Evolutionary conservation across 92 coral and sea anemone genomes (phyloP), one percentile per base, ranked within the genome.

Genomic region (Diadumene lineata): DNA sequence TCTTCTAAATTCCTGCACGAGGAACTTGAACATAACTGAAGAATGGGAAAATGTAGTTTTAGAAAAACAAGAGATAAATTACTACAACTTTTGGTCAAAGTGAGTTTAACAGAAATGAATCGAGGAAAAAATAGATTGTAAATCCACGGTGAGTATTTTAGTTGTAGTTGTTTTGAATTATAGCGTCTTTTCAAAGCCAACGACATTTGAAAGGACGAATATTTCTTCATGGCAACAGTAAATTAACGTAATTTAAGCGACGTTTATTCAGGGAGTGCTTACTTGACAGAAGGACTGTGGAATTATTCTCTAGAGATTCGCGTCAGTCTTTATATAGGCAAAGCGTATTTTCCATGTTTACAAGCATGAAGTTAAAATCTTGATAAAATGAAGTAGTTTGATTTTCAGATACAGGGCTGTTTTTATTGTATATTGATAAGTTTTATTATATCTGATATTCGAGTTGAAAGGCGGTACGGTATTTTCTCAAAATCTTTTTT

Each of bases 1-100:
- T 11, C 27, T 15, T 17, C n/a, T n/a, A n/a, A 66, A 77, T 77
- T 31, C 75, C 65, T 50, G 56, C n/a, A 66, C 74, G 66, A 53
- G 68, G 23, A 74, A 60, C 8, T 62, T 74, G 53, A 21, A 72
- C 50, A 16, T 34, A 27, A 28, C 31, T 33, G 33, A 72, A 72
- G 51, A 31, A 72, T 72, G 77, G 33, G 66, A 72, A 17, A 70
- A 56, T 56, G 56, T 31, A 72, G 31, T 72, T 2, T 32, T 31
- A 10, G 27, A 56, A 43, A 51, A 30, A n/a, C n/a, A n/a, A n/a
- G n/a, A n/a, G n/a, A n/a, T n/a, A n/a, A 70, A 70, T 22, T 51
- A 4, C 33, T 16, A 16, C 56, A 43, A 43, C 19, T 11, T 68
- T 68, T 19, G n/a, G 32, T 34, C 48, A 6, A 13, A 6, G 48